These are phyloP conservation scores for Nymphalis urticae DNA, from an alignment of 2,888 invertebrate species.

Conservation along the genomic window DNA sequence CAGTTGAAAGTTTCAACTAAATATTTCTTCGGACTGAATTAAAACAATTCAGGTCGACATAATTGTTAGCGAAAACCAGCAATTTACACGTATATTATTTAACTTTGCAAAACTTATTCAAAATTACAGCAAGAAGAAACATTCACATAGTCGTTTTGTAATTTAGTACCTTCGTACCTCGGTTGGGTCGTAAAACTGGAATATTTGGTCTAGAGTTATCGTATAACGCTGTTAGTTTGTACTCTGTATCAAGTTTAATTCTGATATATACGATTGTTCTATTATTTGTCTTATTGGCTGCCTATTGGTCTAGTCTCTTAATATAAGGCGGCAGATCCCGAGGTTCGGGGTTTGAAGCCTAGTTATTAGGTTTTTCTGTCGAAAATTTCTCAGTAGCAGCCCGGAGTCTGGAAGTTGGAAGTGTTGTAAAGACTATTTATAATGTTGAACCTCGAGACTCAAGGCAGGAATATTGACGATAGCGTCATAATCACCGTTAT, in stretches of 20 bases:
- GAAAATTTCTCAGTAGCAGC: too few species aligned
- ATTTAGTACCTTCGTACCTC: constrained; percentile 15
- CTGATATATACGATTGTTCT: not conserved
- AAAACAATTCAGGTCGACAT: too few species aligned
- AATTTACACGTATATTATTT: too few species aligned
- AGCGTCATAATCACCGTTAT: too few species aligned
- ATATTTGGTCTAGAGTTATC: constrained; percentile 15
- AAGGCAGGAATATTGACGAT: not conserved
- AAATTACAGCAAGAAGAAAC: not conserved
- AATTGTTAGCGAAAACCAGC: too few species aligned
- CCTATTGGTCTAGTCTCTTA: not conserved
- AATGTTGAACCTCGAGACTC: too few species aligned
- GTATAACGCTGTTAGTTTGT: constrained; percentile 19
- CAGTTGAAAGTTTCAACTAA: too few species aligned
- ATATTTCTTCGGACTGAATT: too few species aligned
- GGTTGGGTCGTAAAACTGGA: constrained; percentile 11
- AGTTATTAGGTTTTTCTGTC: too few species aligned
- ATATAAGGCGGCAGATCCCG: too few species aligned
- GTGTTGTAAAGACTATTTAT: not conserved
- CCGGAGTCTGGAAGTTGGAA: too few species aligned
- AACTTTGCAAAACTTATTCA: not conserved
- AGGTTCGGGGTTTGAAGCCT: too few species aligned
- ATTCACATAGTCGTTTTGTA: not conserved
- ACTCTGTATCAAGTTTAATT: not conserved
- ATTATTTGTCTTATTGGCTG: not conserved